Percentiles rank a stretch among this genome's conserved stretches.
phyloP scores from a whole-genome alignment of 2,797 vertebrate genomes.

The Etheostoma perlongum region DNA sequence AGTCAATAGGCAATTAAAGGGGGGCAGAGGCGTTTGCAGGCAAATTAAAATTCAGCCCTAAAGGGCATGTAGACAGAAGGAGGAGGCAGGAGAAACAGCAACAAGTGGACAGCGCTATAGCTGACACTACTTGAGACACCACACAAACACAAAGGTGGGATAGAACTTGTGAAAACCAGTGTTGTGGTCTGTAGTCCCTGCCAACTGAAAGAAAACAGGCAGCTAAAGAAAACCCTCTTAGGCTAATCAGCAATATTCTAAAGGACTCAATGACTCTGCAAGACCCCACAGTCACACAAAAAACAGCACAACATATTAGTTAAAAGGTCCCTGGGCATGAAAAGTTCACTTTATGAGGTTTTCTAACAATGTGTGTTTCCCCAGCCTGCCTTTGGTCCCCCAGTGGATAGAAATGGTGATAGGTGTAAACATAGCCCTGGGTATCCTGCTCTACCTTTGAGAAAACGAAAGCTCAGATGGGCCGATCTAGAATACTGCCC shows the following conservation, averaged over 20 bases:
- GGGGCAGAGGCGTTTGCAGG: constrained; percentile 39
- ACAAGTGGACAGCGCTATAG: constrained; percentile 52
- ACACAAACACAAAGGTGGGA: constrained; percentile 42
- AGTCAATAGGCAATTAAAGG: constrained; percentile 30
- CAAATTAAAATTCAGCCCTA: constrained; percentile 20
- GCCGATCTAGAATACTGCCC: too few relatives aligned
- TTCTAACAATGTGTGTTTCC: too few relatives aligned
- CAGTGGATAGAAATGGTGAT: too few relatives aligned
- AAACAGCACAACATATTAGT: constrained; percentile 14
- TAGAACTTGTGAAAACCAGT: constrained; percentile 46
- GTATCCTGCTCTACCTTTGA: too few relatives aligned
- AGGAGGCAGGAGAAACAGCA: constrained; percentile 47
- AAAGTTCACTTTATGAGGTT: too few relatives aligned
- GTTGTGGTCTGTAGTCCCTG: constrained; percentile 32
- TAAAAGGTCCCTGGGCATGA: not conserved
- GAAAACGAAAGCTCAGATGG: too few relatives aligned
- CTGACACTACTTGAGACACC: not conserved
- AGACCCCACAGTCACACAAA: constrained; percentile 30
- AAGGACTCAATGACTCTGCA: constrained; percentile 36
- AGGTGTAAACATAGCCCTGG: too few relatives aligned
- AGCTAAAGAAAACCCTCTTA: constrained; percentile 32
- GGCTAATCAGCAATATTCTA: constrained; percentile 40
- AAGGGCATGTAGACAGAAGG: constrained; percentile 34
- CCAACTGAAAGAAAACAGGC: constrained; percentile 41
- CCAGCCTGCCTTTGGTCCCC: too few relatives aligned